Conservation (phyloP, 2,113 vertebrate species). For the Catharus minimus region DNA sequence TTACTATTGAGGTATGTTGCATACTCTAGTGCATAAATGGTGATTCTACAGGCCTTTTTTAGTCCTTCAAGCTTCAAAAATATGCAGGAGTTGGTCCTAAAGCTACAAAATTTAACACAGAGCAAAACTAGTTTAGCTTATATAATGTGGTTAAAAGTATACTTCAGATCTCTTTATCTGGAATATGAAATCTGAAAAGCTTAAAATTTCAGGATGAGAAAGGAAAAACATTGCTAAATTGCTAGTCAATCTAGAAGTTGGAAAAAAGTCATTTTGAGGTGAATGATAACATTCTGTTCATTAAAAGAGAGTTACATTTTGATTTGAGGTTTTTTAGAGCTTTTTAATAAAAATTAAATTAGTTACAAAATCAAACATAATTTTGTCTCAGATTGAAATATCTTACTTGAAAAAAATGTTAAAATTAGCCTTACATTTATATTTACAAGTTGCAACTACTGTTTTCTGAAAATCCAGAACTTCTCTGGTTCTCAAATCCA, state of each 20-base stretch:
- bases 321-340: neutral
- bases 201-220: neutral
- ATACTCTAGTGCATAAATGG: neutral
- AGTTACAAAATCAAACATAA: neutral
- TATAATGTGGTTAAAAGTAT: neutral
- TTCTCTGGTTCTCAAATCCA: neutral
- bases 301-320: neutral
- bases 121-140: neutral
- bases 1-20: neutral
- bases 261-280: neutral
- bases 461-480: neutral
- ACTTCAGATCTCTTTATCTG: neutral
- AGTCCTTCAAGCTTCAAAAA: neutral
- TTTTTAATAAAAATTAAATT: neutral
- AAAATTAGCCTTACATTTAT: neutral
- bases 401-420: neutral
- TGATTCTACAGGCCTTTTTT: neutral
- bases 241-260: neutral
- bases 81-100: neutral
- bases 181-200: neutral
- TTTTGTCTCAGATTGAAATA: neutral
- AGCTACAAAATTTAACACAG: neutral
- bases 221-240: neutral
- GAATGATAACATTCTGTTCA: neutral
- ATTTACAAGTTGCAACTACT: neutral